phyloP scores from a whole-genome alignment of 1,140 invertebrate species.

The Leguminivora glycinivorella region DNA sequence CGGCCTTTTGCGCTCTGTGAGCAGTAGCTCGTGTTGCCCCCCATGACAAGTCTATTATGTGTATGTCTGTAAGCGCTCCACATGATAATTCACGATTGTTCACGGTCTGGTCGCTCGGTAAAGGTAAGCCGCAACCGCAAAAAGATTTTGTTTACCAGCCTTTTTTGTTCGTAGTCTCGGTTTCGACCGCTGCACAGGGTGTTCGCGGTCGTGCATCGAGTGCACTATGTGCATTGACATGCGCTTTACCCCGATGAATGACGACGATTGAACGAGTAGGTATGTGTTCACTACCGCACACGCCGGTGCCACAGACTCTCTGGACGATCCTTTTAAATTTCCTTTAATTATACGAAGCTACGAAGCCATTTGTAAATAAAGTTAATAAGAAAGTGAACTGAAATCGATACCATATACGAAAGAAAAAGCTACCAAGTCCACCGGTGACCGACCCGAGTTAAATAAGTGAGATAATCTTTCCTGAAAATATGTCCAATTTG shows the following conservation, averaged over 20 bases:
- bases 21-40: no score
- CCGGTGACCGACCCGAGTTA: no score
- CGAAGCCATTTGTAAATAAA: background rate
- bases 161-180: constrained; percentile 60
- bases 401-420: no score
- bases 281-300: background rate
- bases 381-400: no score
- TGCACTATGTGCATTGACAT: constrained; percentile 42
- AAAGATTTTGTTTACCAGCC: constrained; percentile 66
- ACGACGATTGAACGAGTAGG: background rate
- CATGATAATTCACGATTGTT: constrained; percentile 74
- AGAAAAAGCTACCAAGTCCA: no score
- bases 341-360: background rate
- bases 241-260: constrained; percentile 37
- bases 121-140: constrained; percentile 72
- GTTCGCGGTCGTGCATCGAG: constrained; percentile 48
- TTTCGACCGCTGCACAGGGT: constrained; percentile 56
- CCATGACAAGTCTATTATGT: background rate
- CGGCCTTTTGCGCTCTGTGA: no score
- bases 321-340: background rate
- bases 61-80: constrained; percentile 51
- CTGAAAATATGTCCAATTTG: no score
- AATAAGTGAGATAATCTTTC: no score
- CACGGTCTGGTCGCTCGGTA: constrained; percentile 68
- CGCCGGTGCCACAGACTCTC: background rate